Evolutionary conservation across 2,797 vertebrate species (phyloP).

Genomic region (Lagocephalus sceleratus): DNA sequence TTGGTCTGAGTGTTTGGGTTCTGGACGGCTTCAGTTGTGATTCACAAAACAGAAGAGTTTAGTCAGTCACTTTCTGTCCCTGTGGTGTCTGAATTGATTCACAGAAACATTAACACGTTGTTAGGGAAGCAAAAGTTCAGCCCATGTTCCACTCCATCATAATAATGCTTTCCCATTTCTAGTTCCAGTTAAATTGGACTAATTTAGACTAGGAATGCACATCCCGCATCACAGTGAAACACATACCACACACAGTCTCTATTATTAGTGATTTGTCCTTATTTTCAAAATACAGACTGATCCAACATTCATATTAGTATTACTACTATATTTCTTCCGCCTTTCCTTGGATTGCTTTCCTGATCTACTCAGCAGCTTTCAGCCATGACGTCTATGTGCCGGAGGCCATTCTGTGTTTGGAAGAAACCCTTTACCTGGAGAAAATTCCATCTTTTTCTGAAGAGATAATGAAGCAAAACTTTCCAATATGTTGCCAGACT

Average conservation of each 20-base stretch:
- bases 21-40: constrained; percentile 32
- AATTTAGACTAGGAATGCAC: constrained; percentile 34
- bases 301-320: constrained; percentile 6
- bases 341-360: constrained; percentile 32
- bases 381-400: constrained; percentile 39
- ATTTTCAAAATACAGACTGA: constrained; percentile 27
- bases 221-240: constrained; percentile 10
- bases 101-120: constrained; percentile 54
- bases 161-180: constrained; percentile 39
- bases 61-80: constrained; percentile 39
- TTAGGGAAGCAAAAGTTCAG: constrained; percentile 44
- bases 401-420: constrained; percentile 40
- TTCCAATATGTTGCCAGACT: constrained; percentile 26
- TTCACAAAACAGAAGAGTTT: constrained; percentile 37
- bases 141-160: constrained; percentile 41
- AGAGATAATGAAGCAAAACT: constrained; percentile 52
- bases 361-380: constrained; percentile 35
- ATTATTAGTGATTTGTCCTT: background rate
- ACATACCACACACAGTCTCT: constrained; percentile 1
- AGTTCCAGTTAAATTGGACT: constrained; percentile 40
- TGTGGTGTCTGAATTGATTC: constrained; percentile 54
- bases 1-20: constrained; percentile 4
- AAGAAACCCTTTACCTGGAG: constrained; percentile 52
- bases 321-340: constrained; percentile 12
- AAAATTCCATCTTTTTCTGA: constrained; percentile 54